Evolutionary conservation across 2,113 vertebrate species (phyloP).

Genomic region (Tonatia bakeri): DNA sequence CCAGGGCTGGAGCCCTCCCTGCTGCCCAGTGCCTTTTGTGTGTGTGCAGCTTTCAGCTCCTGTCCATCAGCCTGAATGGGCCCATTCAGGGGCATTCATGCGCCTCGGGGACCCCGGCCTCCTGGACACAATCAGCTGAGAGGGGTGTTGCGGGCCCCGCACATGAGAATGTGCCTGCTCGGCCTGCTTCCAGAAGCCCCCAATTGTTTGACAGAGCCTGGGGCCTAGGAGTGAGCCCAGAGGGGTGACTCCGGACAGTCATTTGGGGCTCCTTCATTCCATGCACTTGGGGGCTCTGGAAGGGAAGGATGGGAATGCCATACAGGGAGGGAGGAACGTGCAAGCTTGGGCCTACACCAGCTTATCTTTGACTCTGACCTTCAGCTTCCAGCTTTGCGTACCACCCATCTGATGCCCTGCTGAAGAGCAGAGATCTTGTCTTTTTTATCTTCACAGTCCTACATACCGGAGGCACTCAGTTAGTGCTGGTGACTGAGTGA

Average conservation of each 20-base stretch:
- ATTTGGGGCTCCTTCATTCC: conserved; percentile 6
- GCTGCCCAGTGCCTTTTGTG: conserved; percentile 79
- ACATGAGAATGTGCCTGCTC: neutral
- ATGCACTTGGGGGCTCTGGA: neutral
- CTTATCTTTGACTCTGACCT: conserved; percentile 42
- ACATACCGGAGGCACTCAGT: neutral
- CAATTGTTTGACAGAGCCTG: conserved; percentile 31
- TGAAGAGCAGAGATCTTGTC: neutral
- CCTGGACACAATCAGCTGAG: conserved; percentile 72
- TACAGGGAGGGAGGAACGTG: neutral
- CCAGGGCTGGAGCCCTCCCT: conserved; percentile 40
- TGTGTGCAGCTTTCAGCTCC: conserved; percentile 74
- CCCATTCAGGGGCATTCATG: conserved; percentile 80
- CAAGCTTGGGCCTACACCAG: neutral
- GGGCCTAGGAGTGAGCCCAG: conserved; percentile 30
- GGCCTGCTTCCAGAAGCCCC: conserved; percentile 56
- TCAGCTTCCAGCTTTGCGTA: conserved; percentile 3
- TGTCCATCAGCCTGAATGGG: conserved; percentile 79
- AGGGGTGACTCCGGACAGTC: neutral
- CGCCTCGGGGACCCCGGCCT: conserved; percentile 62
- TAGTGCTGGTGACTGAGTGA: neutral
- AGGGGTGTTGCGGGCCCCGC: conserved; percentile 35
- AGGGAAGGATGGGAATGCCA: neutral
- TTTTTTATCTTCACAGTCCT: neutral
- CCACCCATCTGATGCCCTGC: neutral